phyloP scores from a whole-genome alignment of 2,113 vertebrate species.

The Seriola aureovittata region DNA sequence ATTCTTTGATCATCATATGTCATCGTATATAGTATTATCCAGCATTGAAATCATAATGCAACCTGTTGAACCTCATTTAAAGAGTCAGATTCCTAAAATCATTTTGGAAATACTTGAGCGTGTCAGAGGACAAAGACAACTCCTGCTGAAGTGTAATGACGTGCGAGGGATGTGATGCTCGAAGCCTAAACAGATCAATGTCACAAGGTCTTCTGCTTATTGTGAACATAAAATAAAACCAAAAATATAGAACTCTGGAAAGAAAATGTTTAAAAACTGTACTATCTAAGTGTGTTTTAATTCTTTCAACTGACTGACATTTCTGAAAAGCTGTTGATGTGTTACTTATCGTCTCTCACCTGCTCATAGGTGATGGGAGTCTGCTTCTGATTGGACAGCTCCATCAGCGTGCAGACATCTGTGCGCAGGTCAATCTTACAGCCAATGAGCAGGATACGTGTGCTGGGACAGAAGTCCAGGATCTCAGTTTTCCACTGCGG shows the following conservation, averaged over 20 bases:
- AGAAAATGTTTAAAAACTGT: not conserved
- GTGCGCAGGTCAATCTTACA: constrained; percentile 95
- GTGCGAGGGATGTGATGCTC: not conserved
- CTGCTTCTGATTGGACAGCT: constrained; percentile 96
- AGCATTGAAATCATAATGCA: too few species aligned
- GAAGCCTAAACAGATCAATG: not conserved
- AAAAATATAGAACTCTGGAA: not conserved
- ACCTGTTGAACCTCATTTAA: too few species aligned
- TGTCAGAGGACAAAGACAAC: not conserved
- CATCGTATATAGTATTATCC: not conserved
- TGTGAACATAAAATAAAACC: not conserved
- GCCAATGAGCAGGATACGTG: constrained; percentile 94
- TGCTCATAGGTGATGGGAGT: constrained; percentile 94
- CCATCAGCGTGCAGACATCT: constrained; percentile 95
- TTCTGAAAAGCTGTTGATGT: not conserved
- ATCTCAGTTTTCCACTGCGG: constrained; percentile 95
- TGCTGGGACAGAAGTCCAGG: constrained; percentile 93
- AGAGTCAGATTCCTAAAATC: not conserved
- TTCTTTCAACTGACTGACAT: not conserved
- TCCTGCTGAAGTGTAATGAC: not conserved
- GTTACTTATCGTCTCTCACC: constrained; percentile 76
- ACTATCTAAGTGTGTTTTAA: not conserved
- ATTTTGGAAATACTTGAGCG: not conserved
- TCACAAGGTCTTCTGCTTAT: not conserved
- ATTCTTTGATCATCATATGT: not conserved